Percentiles rank a stretch among this genome's conserved stretches.
Conservation (phyloP, 2,888 invertebrate species). For the Patella ulyssiponensis region DNA sequence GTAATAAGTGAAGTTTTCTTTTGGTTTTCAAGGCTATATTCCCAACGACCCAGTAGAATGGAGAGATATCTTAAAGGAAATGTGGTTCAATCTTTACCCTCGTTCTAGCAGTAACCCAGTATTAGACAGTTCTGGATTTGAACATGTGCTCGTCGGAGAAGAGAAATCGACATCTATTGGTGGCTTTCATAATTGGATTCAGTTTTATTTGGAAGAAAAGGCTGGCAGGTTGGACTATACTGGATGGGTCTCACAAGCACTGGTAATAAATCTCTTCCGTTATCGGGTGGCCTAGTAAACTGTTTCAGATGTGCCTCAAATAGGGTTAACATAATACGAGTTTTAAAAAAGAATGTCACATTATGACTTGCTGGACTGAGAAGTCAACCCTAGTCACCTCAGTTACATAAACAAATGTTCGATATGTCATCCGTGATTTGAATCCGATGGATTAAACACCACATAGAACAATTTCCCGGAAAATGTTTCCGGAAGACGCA, state of each 20-base stretch:
- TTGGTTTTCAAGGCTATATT: constrained; percentile 15
- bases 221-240: constrained; percentile 43
- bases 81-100: constrained; percentile 80
- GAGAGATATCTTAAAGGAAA: constrained; percentile 65
- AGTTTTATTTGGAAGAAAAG: constrained; percentile 83
- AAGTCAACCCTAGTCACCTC: too few relatives aligned
- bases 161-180: constrained; percentile 76
- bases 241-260: constrained; percentile 44
- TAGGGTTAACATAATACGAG: too few relatives aligned
- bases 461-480: too few relatives aligned
- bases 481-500: too few relatives aligned
- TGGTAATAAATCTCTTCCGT: background rate
- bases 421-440: too few relatives aligned
- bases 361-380: too few relatives aligned
- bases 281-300: background rate
- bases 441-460: too few relatives aligned
- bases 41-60: constrained; percentile 45
- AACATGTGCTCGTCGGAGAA: constrained; percentile 93
- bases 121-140: constrained; percentile 91
- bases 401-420: too few relatives aligned
- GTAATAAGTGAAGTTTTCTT: too few relatives aligned
- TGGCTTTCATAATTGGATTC: constrained; percentile 93
- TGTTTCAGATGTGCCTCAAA: too few relatives aligned
- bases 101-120: constrained; percentile 80
- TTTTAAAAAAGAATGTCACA: too few relatives aligned